Percentiles rank a stretch among this genome's conserved stretches.
phyloP scores from a whole-genome alignment of 2,888 invertebrate genomes.

The Macaria notata region DNA sequence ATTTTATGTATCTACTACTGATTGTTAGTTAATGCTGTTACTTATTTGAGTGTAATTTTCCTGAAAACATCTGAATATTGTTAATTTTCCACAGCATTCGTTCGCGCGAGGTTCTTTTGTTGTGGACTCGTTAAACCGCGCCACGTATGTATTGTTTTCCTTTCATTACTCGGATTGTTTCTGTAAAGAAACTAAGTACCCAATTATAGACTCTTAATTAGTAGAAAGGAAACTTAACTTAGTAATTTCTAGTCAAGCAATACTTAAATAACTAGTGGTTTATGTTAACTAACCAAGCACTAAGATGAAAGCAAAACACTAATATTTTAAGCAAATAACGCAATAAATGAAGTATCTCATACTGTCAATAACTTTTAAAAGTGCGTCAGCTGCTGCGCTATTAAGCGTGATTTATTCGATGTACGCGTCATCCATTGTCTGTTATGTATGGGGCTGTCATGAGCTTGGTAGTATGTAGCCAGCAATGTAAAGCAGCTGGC shows the following conservation, averaged over 20 bases:
- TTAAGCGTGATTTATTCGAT: constrained; percentile 61
- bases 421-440: constrained; percentile 59
- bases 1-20: constrained; percentile 27
- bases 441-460: constrained; percentile 44
- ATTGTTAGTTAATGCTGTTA: constrained; percentile 24
- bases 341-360: constrained; percentile 44
- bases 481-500: constrained; percentile 51
- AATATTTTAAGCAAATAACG: constrained; percentile 20
- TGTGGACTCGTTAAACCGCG: neutral
- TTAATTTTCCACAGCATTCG: neutral
- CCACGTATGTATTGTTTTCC: neutral
- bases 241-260: too few relatives aligned
- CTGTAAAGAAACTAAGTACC: too few relatives aligned
- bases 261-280: too few relatives aligned
- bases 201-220: too few relatives aligned
- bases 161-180: neutral
- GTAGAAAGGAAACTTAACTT: too few relatives aligned
- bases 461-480: constrained; percentile 41
- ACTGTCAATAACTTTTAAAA: constrained; percentile 61
- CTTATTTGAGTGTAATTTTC: neutral
- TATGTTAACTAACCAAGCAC: neutral
- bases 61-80: constrained; percentile 1
- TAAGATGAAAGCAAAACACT: constrained; percentile 19
- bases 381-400: constrained; percentile 56
- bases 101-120: constrained; percentile 1